Percentiles rank a stretch among this genome's conserved stretches.
These are phyloP conservation scores for Clamator glandarius DNA, from an alignment of 2,797 vertebrate species.

Conservation along the genomic window DNA sequence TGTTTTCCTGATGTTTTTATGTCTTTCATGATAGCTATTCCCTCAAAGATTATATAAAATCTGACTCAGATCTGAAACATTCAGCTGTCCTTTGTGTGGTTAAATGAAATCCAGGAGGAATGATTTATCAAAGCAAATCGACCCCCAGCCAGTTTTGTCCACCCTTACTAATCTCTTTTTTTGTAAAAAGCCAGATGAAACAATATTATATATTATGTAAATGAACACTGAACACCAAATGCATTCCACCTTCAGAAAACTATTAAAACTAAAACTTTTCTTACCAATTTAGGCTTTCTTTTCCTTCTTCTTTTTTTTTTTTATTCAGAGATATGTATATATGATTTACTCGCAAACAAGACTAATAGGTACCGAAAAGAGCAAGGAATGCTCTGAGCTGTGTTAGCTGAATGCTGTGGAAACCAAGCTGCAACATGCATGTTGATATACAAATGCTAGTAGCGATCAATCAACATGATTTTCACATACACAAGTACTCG, in stretches of 20 bases:
- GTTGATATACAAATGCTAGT: background rate
- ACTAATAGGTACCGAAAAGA: background rate
- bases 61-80: background rate
- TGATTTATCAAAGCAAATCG: background rate
- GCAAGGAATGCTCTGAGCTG: background rate
- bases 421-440: slow-evolving; percentile 21
- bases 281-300: background rate
- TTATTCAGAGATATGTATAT: background rate
- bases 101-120: background rate
- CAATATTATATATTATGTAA: background rate
- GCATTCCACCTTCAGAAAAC: background rate
- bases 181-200: background rate
- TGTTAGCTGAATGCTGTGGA: slow-evolving; percentile 16
- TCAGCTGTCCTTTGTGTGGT: background rate
- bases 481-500: background rate
- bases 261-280: background rate
- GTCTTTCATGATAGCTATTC: background rate
- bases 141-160: background rate
- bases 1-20: background rate
- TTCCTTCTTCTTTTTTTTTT: background rate
- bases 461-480: background rate
- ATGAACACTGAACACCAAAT: background rate
- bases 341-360: background rate
- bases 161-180: background rate
- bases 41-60: background rate